Conservation (phyloP, 1,140 invertebrate species). For the Leptinotarsa undecemlineata region DNA sequence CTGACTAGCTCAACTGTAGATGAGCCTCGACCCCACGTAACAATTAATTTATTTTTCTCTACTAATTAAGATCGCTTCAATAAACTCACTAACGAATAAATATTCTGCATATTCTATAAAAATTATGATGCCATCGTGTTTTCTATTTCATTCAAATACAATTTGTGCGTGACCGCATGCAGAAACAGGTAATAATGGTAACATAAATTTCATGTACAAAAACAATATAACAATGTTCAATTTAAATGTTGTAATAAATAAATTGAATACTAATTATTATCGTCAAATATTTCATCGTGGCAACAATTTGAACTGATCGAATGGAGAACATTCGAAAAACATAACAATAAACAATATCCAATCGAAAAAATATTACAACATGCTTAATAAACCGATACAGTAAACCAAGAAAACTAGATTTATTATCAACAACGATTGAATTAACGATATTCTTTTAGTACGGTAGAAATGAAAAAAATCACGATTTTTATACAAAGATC, state of each 20-base stretch:
- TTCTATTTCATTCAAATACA: neutral
- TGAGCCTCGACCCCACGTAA: no score
- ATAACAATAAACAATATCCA: neutral
- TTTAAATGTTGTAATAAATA: neutral
- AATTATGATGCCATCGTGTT: neutral
- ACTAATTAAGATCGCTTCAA: no score
- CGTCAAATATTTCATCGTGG: neutral
- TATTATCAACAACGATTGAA: neutral
- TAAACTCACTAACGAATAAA: no score
- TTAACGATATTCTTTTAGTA: neutral
- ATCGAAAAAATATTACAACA: neutral
- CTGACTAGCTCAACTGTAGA: no score
- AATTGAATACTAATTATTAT: neutral
- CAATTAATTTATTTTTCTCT: no score
- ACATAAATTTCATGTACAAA: neutral
- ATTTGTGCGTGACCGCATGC: slow-evolving; percentile 1
- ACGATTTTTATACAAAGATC: no score
- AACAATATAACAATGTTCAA: neutral
- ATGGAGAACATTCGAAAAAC: neutral
- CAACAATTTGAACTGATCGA: neutral
- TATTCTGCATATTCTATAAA: neutral
- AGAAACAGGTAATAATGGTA: neutral
- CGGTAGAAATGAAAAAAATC: neutral
- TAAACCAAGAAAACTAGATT: neutral
- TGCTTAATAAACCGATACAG: slow-evolving; percentile 2